These are phyloP conservation scores for Drosophila kepulauana DNA, from an alignment of 1,140 invertebrate species.

Conservation along the genomic window DNA sequence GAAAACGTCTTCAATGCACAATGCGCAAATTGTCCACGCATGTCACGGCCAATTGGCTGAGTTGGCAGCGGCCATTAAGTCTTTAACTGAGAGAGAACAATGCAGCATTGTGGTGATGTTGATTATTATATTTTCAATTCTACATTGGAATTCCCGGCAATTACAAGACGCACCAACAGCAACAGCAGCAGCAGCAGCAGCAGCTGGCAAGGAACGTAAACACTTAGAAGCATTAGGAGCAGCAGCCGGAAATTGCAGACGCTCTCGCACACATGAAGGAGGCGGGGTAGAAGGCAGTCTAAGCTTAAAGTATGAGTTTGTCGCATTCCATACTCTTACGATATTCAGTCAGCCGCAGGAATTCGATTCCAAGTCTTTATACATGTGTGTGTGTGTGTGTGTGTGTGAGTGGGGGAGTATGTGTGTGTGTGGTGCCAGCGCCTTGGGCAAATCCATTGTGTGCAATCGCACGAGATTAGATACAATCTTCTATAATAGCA, in stretches of 20 bases:
- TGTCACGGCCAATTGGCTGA: conserved; percentile 10
- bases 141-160: conserved; percentile 68
- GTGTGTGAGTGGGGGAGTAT: conserved; percentile 32
- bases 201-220: conserved; percentile 32
- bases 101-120: conserved; percentile 37
- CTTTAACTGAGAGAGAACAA: neutral
- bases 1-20: conserved; percentile 31
- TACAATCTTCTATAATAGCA: conserved; percentile 81
- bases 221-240: conserved; percentile 77
- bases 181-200: neutral
- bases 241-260: conserved; percentile 74
- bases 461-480: conserved; percentile 82
- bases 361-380: conserved; percentile 27
- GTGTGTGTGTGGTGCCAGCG: conserved; percentile 48
- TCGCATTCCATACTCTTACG: conserved; percentile 18
- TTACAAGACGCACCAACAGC: conserved; percentile 33
- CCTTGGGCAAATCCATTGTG: conserved; percentile 81
- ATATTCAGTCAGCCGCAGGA: conserved; percentile 40
- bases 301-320: conserved; percentile 13
- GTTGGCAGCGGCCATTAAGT: neutral
- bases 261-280: conserved; percentile 29
- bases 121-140: conserved; percentile 68
- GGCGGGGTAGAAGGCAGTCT: neutral
- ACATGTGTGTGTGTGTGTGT: conserved; percentile 10
- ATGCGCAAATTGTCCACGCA: conserved; percentile 14